These are phyloP conservation scores for Drosophila guanche DNA, from an alignment of 1,140 invertebrate species.

Conservation along the genomic window DNA sequence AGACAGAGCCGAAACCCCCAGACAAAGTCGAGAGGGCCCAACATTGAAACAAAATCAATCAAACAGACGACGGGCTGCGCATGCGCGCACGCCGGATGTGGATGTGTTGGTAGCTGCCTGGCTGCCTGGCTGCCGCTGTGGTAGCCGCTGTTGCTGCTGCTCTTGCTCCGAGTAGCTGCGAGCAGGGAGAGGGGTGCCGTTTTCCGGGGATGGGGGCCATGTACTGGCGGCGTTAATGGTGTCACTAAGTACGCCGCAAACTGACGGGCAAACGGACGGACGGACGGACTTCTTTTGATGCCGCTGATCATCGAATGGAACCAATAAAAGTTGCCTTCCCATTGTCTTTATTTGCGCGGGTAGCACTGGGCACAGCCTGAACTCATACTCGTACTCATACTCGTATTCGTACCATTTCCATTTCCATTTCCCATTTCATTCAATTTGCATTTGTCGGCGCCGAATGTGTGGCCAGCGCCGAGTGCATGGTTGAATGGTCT, in stretches of 20 bases:
- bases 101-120: constrained; percentile 50
- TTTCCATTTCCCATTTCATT: constrained; percentile 76
- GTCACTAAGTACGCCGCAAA: constrained; percentile 80
- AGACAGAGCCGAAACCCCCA: no score
- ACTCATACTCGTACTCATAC: constrained; percentile 24
- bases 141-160: constrained; percentile 14
- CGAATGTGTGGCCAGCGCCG: constrained; percentile 34
- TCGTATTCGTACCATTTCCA: constrained; percentile 49
- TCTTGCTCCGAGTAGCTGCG: background rate
- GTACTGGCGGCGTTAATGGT: constrained; percentile 69
- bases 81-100: constrained; percentile 77
- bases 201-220: background rate
- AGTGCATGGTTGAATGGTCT: constrained; percentile 69
- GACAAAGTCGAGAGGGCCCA: constrained; percentile 14
- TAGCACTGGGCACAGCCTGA: constrained; percentile 37
- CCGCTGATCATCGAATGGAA: constrained; percentile 83
- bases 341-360: constrained; percentile 79
- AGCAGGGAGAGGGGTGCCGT: constrained; percentile 2
- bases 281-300: constrained; percentile 19
- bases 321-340: constrained; percentile 80
- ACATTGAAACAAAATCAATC: constrained; percentile 78
- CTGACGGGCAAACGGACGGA: constrained; percentile 30
- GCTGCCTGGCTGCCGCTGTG: background rate
- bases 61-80: constrained; percentile 61
- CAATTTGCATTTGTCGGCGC: constrained; percentile 70